A percentile compares a stretch with the other conserved stretches of the same genome.
These are phyloP conservation scores for Rhincodon typus DNA, from an alignment of 2,797 vertebrate genomes.

Conservation along the genomic window DNA sequence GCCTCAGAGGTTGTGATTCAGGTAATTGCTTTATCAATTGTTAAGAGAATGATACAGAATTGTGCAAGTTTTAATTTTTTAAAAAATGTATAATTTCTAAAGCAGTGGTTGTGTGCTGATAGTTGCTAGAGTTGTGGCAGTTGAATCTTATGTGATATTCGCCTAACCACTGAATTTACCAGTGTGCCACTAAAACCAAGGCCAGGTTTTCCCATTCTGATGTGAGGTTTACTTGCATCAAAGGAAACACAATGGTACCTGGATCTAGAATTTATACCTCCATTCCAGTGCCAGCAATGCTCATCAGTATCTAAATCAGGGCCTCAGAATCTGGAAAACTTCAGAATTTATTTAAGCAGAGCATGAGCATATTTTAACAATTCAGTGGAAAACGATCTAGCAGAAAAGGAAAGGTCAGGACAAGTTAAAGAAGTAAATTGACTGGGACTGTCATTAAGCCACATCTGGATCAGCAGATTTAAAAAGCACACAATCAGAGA, in stretches of 20 bases:
- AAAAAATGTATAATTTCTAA: not conserved
- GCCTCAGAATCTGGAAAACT: too few species aligned
- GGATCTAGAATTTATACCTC: not conserved
- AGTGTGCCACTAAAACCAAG: not conserved
- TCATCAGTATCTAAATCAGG: not conserved
- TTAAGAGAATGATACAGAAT: not conserved
- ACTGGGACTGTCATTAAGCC: too few species aligned
- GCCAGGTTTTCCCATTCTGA: not conserved
- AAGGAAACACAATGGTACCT: not conserved
- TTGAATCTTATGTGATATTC: not conserved
- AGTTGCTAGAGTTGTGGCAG: not conserved
- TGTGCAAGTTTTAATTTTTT: not conserved
- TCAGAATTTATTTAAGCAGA: too few species aligned
- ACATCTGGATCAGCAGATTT: too few species aligned
- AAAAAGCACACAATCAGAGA: too few species aligned
- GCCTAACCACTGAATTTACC: not conserved
- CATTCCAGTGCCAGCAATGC: not conserved
- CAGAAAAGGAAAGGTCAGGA: too few species aligned
- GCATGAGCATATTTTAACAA: too few species aligned
- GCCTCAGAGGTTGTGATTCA: conserved; percentile 63
- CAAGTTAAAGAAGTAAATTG: too few species aligned
- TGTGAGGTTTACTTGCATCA: not conserved
- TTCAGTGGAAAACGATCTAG: too few species aligned
- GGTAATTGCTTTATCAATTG: conserved; percentile 55
- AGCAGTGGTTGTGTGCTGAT: not conserved